Evolutionary conservation across 2,113 vertebrate genomes (phyloP).

Genomic region (Alces alces): DNA sequence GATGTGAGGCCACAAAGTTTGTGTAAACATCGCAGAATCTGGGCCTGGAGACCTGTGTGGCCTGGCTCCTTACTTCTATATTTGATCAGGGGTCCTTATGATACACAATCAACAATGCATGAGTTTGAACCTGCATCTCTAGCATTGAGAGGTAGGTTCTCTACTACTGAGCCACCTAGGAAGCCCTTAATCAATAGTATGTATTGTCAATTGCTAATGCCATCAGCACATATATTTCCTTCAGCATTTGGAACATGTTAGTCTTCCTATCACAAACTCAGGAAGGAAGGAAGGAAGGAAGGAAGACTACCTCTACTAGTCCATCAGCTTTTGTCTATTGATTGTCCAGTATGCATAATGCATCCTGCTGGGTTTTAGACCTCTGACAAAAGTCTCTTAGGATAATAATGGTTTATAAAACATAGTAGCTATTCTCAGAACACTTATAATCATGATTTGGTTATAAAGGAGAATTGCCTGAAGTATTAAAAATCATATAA

Average conservation of each 20-base stretch:
- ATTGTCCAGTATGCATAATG: background rate
- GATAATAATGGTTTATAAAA: background rate
- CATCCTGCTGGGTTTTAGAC: background rate
- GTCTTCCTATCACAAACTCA: background rate
- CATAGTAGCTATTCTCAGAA: background rate
- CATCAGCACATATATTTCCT: background rate
- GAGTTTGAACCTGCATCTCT: background rate
- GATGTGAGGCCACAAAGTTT: background rate
- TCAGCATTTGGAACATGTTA: background rate
- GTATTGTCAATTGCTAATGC: background rate
- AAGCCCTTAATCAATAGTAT: background rate
- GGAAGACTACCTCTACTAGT: background rate
- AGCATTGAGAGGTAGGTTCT: background rate
- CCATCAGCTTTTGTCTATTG: background rate
- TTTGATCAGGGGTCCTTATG: background rate
- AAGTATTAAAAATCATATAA: background rate
- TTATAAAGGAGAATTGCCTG: background rate
- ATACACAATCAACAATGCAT: background rate
- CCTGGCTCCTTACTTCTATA: background rate
- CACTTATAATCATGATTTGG: background rate
- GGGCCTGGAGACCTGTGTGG: background rate
- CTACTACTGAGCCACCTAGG: background rate
- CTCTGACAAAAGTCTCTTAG: background rate
- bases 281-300: background rate
- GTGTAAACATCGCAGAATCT: background rate